phyloP scores from a whole-genome alignment of 2,888 invertebrate genomes.

The Erebia palarica region DNA sequence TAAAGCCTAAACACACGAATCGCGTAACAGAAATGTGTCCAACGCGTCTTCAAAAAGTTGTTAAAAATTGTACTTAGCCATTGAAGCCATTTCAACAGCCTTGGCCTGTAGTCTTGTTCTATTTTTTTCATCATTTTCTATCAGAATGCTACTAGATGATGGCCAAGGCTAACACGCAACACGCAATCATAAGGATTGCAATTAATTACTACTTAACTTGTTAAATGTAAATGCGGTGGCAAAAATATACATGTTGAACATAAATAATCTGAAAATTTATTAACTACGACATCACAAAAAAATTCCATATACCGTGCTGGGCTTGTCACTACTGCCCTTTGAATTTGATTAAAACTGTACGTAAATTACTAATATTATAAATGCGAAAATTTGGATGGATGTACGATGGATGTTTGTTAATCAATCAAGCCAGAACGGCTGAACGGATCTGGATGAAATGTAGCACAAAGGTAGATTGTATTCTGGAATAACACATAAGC shows the following conservation, averaged over 20 bases:
- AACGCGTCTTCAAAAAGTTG: too few species aligned
- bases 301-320: background rate
- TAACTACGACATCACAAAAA: slow-evolving; percentile 2
- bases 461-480: too few species aligned
- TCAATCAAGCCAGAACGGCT: too few species aligned
- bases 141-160: background rate
- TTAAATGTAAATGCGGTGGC: slow-evolving; percentile 8
- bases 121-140: background rate
- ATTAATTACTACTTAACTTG: background rate
- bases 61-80: too few species aligned
- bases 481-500: too few species aligned
- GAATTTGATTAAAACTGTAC: background rate
- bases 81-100: background rate
- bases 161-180: slow-evolving; percentile 1
- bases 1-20: too few species aligned
- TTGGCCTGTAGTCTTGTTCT: background rate
- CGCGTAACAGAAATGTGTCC: too few species aligned
- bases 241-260: background rate
- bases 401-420: too few species aligned
- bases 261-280: slow-evolving; percentile 7
- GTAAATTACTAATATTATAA: too few species aligned
- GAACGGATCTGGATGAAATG: too few species aligned
- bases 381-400: too few species aligned
- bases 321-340: background rate
- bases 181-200: background rate